Evolutionary conservation across 2,113 vertebrate species (phyloP).

Genomic region (Engraulis encrasicolus): DNA sequence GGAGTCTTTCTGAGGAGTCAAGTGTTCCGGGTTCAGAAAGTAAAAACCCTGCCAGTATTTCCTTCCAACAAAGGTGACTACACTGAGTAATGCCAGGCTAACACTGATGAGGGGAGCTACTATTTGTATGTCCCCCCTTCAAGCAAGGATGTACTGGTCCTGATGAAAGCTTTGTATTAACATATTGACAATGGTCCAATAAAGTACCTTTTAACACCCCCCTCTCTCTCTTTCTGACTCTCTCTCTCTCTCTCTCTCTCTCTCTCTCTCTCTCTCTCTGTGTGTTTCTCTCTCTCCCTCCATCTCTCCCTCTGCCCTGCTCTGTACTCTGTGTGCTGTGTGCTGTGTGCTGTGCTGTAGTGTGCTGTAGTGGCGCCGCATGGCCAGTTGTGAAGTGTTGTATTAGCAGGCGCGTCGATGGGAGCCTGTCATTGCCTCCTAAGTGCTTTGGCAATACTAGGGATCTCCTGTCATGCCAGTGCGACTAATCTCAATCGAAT

Average conservation of each 20-base stretch:
- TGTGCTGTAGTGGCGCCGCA: conserved; percentile 35
- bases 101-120: no score
- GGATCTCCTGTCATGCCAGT: conserved; percentile 76
- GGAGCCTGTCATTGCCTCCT: conserved; percentile 75
- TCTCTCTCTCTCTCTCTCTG: neutral
- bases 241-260: conserved; percentile 32
- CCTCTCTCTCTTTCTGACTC: conserved; percentile 30
- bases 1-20: no score
- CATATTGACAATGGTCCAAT: no score
- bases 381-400: conserved; percentile 54
- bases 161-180: no score
- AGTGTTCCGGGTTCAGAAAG: no score
- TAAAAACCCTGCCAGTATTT: no score
- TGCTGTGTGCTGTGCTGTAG: neutral
- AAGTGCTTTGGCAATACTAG: conserved; percentile 78
- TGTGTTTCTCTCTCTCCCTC: conserved; percentile 1
- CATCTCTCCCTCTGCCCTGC: conserved; percentile 27
- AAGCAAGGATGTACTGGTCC: no score
- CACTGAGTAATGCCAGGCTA: no score
- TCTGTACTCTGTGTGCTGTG: conserved; percentile 20
- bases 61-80: no score
- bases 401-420: conserved; percentile 68
- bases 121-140: no score
- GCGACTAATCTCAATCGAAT: conserved; percentile 77
- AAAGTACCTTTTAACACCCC: no score